Evolutionary conservation across 2,113 vertebrate genomes (phyloP).

Genomic region (Otocyon megalotis): DNA sequence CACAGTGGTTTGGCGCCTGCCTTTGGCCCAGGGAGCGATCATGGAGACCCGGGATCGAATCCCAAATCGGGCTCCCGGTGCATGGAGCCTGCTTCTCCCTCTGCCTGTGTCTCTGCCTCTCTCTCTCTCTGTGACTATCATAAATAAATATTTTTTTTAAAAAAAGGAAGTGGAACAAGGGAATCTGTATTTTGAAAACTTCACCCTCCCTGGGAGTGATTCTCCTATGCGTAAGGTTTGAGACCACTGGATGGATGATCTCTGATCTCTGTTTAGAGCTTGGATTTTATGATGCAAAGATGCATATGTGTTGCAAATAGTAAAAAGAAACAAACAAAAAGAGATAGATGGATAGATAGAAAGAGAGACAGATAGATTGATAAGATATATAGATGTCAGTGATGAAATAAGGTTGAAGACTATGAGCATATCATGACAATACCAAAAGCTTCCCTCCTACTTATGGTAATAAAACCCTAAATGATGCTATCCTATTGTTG

Average conservation of each 20-base stretch:
- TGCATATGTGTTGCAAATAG: background rate
- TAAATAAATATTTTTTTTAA: no score
- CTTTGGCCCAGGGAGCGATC: no score
- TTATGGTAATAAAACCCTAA: conserved; percentile 41
- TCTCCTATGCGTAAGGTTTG: background rate
- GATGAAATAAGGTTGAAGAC: conserved; percentile 49
- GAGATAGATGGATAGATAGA: no score
- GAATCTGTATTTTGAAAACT: background rate
- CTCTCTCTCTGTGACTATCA: no score
- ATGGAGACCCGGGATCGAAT: no score
- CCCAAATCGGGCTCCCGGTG: no score
- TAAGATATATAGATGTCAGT: background rate
- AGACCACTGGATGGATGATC: background rate
- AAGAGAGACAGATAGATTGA: no score
- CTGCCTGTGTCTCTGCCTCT: no score
- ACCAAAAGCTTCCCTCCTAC: background rate
- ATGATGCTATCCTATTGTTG: background rate
- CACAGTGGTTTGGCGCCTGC: no score
- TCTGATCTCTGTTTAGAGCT: background rate
- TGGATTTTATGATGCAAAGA: background rate
- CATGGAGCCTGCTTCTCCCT: no score
- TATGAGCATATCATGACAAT: background rate
- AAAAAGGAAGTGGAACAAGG: background rate
- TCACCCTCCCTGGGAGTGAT: background rate
- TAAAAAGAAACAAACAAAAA: background rate